These are phyloP conservation scores for Xiphophorus birchmanni DNA, from an alignment of 2,797 vertebrate species.

Conservation along the genomic window DNA sequence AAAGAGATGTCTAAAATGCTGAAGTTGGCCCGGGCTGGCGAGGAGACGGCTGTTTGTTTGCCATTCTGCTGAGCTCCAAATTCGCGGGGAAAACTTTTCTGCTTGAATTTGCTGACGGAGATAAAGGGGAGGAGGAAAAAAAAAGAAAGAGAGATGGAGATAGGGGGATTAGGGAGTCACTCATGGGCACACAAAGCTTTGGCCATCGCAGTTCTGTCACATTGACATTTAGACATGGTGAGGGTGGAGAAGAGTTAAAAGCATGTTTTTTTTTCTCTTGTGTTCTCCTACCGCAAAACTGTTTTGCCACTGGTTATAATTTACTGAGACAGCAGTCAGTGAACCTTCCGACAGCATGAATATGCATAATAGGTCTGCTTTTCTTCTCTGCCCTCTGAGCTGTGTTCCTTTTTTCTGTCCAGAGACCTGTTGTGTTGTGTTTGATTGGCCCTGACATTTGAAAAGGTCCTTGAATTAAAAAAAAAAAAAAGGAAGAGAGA, in stretches of 20 bases:
- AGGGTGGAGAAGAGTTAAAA: slow-evolving; percentile 44
- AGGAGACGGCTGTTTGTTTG: slow-evolving; percentile 73
- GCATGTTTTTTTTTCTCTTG: slow-evolving; percentile 33
- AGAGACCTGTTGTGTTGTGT: slow-evolving; percentile 76
- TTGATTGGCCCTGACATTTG: slow-evolving; percentile 83
- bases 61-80: slow-evolving; percentile 77
- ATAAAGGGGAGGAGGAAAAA: slow-evolving; percentile 6
- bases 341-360: slow-evolving; percentile 70
- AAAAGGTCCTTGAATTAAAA: slow-evolving; percentile 79
- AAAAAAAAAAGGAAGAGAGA: slow-evolving; percentile 50
- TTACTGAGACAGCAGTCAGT: slow-evolving; percentile 59
- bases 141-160: slow-evolving; percentile 25
- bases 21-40: slow-evolving; percentile 68
- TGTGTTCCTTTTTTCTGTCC: slow-evolving; percentile 57
- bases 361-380: slow-evolving; percentile 72
- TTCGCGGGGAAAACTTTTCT: slow-evolving; percentile 70
- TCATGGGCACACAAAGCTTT: slow-evolving; percentile 55
- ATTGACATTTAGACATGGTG: slow-evolving; percentile 71
- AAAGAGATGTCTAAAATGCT: slow-evolving; percentile 78
- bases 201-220: slow-evolving; percentile 63
- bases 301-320: slow-evolving; percentile 62
- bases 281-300: slow-evolving; percentile 54
- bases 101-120: slow-evolving; percentile 67
- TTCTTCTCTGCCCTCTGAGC: slow-evolving; percentile 75
- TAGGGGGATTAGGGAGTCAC: slow-evolving; percentile 62